phyloP scores from a whole-genome alignment of 2,888 invertebrate genomes.

The Baccha elongata region DNA sequence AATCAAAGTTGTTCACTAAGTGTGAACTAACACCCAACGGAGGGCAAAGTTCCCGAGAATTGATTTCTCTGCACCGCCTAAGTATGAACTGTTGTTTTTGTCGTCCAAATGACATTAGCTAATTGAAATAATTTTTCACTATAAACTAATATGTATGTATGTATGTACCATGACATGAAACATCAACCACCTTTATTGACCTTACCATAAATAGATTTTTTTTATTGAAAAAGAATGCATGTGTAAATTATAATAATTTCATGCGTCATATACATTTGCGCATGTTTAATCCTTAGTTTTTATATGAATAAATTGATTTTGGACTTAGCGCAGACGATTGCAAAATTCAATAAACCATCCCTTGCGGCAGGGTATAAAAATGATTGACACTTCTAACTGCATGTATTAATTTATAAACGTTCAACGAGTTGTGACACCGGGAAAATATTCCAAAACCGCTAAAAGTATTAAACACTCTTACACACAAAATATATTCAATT shows the following conservation, averaged over 20 bases:
- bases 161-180: too few relatives aligned
- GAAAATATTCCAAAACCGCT: neutral
- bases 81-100: too few relatives aligned
- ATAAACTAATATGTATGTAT: too few relatives aligned
- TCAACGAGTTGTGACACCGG: neutral
- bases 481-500: neutral
- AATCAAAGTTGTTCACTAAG: too few relatives aligned
- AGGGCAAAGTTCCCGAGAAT: too few relatives aligned
- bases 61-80: too few relatives aligned
- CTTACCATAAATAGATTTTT: too few relatives aligned
- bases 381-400: conserved; percentile 30
- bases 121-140: too few relatives aligned
- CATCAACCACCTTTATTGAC: too few relatives aligned
- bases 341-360: conserved; percentile 29
- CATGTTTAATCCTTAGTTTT: neutral
- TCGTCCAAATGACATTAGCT: too few relatives aligned
- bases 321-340: conserved; percentile 2
- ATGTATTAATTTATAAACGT: conserved; percentile 18
- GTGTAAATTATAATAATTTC: neutral
- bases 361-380: conserved; percentile 46
- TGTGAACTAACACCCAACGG: too few relatives aligned
- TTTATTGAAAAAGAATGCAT: too few relatives aligned
- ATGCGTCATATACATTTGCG: conserved; percentile 2
- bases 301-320: conserved; percentile 47
- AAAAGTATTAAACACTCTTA: neutral